Base-by-base conservation (phyloP, 2,797 vertebrate genomes). In the Philypnodon macrostomus region DNA sequence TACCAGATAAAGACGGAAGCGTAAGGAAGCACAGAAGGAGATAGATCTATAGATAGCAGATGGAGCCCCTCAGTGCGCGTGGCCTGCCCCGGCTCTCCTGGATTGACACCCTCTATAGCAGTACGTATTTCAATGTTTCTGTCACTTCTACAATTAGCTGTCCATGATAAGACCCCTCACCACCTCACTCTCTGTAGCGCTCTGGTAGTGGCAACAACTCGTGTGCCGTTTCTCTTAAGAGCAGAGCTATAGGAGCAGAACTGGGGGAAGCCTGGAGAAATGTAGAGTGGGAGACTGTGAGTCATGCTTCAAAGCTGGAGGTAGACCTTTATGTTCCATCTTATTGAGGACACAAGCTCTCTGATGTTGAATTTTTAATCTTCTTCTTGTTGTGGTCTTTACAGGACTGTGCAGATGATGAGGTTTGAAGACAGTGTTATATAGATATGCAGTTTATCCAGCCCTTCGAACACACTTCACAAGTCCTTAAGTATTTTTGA, bases 81-180 rank as follows among this genome's bases (percentile, higher is more conserved):
- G 93, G 93, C 84, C 91, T 95, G 84, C 94, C 95, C 61, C 91
- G 93, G 73, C 95, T 98, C 79, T 98, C 96, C 80, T 97, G 95
- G 95, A 97, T 98, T 80, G 93, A 98, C 90, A 97, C 96, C 33
- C 94, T 97, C 64, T 98, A 98, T 79, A 94, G 94, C 93, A 96
- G 95, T 97, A 96, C 23, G 95, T 94, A 92, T 47, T 4, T 9
- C 26, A 9, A 14, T 11, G 23, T 29, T 27, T 40, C 10, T 49
- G 45, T 58, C 58, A 14, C 48, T 31, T 70, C 66, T 67, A 46
- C 53, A 73, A 63, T 81, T 71, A 79, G 42, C 56, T 69, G 73
- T 74, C 72, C 42, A 58, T 65, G 66, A 75, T 50, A 58, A 58
- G 38, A 49, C n/a, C 32, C 30, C 57, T 35, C 34, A 2, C 14